A percentile compares a stretch with the other conserved stretches of the same genome.
Conservation (phyloP, 2,113 vertebrate genomes). For the Etia nguti region DNA sequence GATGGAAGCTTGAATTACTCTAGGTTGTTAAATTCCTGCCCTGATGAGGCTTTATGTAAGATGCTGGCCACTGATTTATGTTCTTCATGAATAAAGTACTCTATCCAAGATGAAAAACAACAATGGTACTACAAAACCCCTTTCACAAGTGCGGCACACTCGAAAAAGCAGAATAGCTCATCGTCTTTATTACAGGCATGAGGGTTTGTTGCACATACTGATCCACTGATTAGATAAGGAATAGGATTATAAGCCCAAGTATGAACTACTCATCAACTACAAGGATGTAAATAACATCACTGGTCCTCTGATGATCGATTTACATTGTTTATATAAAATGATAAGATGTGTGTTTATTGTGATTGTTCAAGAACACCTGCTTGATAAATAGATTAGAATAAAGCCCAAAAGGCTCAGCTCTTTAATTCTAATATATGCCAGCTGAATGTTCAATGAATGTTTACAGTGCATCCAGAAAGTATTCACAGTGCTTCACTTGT, state of each 20-base stretch:
- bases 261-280: not conserved
- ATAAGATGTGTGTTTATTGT: not conserved
- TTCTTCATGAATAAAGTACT: not conserved
- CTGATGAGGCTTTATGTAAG: not conserved
- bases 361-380: not conserved
- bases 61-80: not conserved
- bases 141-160: not conserved
- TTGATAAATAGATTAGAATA: not conserved
- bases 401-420: not conserved
- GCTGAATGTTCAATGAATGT: not conserved
- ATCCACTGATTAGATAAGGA: constrained; percentile 24
- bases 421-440: not conserved
- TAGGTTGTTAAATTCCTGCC: not conserved
- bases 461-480: not conserved
- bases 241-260: not conserved
- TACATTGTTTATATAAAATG: not conserved
- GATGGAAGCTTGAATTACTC: not conserved
- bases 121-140: not conserved
- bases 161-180: constrained; percentile 25
- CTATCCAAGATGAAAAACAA: not conserved
- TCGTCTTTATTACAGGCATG: constrained; percentile 5
- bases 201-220: not conserved
- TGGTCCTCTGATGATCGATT: not conserved
- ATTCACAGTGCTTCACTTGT: not conserved
- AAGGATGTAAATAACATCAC: not conserved